A percentile compares a stretch with the other conserved stretches of the same genome.
These are phyloP conservation scores for Sorex fumeus DNA, from an alignment of 2,113 vertebrate species.

Conservation along the genomic window DNA sequence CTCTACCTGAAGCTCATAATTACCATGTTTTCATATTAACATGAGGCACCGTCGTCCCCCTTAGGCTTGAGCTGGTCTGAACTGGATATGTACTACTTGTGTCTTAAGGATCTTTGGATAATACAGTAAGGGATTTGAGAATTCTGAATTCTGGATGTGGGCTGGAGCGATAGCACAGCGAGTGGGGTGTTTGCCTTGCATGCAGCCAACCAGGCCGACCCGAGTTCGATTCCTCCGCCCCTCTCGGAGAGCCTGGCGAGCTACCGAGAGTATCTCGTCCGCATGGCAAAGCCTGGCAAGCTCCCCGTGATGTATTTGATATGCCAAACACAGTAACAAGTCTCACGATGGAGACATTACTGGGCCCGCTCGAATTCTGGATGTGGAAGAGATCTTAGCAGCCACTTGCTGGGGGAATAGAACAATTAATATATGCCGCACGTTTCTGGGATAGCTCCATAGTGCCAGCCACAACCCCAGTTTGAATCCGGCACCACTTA, in stretches of 20 bases:
- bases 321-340: too few relatives aligned
- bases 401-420: neutral
- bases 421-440: neutral
- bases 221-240: too few relatives aligned
- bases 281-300: too few relatives aligned
- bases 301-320: too few relatives aligned
- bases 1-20: neutral
- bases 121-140: neutral
- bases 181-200: too few relatives aligned
- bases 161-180: too few relatives aligned
- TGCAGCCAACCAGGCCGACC: too few relatives aligned
- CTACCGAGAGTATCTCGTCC: too few relatives aligned
- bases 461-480: neutral
- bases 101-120: conserved; percentile 13
- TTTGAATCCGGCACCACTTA: too few relatives aligned
- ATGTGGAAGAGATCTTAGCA: neutral
- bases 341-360: too few relatives aligned
- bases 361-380: too few relatives aligned
- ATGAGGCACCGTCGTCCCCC: neutral
- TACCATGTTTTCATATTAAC: conserved; percentile 3
- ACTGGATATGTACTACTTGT: neutral
- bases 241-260: too few relatives aligned
- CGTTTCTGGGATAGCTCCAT: neutral
- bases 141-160: neutral
- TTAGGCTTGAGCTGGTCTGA: neutral